A percentile compares a stretch with the other conserved stretches of the same genome.
phyloP scores from a whole-genome alignment of 2,113 vertebrate genomes.

The Tupaia chinensis region DNA sequence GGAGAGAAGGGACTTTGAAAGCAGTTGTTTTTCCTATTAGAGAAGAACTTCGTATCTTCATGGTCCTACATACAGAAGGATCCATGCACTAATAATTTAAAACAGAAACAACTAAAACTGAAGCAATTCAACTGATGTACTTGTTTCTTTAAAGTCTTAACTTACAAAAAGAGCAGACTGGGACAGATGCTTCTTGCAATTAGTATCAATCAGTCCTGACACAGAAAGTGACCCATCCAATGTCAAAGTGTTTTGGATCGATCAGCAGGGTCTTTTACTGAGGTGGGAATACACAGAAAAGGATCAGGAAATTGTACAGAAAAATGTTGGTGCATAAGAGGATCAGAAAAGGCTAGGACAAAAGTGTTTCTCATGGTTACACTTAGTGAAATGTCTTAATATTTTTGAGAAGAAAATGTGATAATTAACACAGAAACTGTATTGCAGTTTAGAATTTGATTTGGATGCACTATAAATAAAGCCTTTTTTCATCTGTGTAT shows the following conservation, averaged over 20 bases:
- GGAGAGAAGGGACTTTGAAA: conserved; percentile 15
- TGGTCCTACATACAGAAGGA: background rate
- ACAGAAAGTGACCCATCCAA: conserved; percentile 49
- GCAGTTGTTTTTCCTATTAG: background rate
- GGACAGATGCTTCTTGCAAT: conserved; percentile 55
- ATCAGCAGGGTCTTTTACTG: background rate
- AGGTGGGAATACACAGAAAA: background rate
- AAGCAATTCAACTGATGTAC: background rate
- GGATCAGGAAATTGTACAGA: background rate
- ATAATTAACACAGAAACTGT: background rate
- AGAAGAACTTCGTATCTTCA: background rate
- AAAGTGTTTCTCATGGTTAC: background rate
- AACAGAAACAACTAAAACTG: background rate
- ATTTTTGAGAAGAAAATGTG: background rate
- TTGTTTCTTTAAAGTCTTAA: conserved; percentile 49
- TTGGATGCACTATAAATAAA: background rate
- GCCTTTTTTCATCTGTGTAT: background rate
- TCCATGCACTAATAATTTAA: background rate
- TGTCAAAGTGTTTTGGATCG: background rate
- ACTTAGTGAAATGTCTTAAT: background rate
- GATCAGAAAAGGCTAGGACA: background rate
- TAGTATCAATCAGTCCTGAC: conserved; percentile 59
- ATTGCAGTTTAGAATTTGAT: background rate
- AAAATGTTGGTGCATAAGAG: background rate
- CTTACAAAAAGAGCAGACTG: background rate